Evolutionary conservation across 2,113 vertebrate species (phyloP), one percentile per base, ranked within the genome.

Genomic region (Pygoscelis adeliae): DNA sequence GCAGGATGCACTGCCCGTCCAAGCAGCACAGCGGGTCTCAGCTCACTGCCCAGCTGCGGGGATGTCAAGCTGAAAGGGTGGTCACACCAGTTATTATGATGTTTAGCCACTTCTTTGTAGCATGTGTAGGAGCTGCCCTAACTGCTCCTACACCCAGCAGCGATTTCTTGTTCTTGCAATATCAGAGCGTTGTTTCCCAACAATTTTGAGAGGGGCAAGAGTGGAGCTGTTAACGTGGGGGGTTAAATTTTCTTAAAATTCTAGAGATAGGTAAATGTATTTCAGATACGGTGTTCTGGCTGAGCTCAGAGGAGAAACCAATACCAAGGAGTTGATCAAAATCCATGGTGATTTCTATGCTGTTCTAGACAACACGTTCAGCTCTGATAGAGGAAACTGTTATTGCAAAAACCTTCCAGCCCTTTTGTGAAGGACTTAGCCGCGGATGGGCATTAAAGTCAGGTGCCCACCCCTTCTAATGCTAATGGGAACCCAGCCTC

Each of bases 311-410:
- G 38, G n/a, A 73, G 49, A 78, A 69, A 32, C 15, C 44, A 49
- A 11, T 34, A 10, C 6, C 1, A 4, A 63, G 32, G 40, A 12
- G 15, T 0, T 63, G 44, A 40, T 7, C 0, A 1, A 74, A 82
- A 70, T 30, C 18, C 2, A 0, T 3, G 0, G 7, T 25, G 61
- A 66, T 65, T 61, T 42, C 70, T 83, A 0, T 23, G 34, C 65
- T 70, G 49, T 11, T 47, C n/a, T 38, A 18, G 19, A 40, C 17
- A 49, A 20, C 36, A 2, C 3, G 0, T 18, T n/a, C 55, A 50
- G 83, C 65, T 30, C 78, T 42, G 63, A 42, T 8, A 21, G 2
- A 27, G 29, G 19, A 36, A 77, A 50, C 2, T 42, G 7, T 6
- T 58, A 2, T 2, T 42, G 59, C 47, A 65, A 34, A 92, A 65